Conservation (phyloP, 2,113 vertebrate genomes). For the Piaya cayana region DNA sequence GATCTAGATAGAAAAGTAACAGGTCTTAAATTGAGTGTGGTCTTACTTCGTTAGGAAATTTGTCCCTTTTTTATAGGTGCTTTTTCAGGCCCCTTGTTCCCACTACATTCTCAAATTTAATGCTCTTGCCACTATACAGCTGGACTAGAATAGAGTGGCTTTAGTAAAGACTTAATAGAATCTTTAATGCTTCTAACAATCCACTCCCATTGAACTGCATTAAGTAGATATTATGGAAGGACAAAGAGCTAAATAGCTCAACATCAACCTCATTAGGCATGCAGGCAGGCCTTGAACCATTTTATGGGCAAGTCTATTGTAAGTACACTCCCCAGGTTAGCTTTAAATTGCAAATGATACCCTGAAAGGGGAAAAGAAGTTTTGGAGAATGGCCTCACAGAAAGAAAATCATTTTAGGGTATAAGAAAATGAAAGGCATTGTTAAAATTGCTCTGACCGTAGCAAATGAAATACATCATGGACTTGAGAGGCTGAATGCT, state of each 20-base stretch:
- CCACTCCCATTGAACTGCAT: slow-evolving; percentile 94
- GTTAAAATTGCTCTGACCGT: slow-evolving; percentile 87
- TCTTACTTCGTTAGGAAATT: slow-evolving; percentile 59
- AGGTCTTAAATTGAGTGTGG: slow-evolving; percentile 47
- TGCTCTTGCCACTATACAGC: slow-evolving; percentile 80
- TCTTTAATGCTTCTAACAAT: slow-evolving; percentile 96
- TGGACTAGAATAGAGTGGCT: slow-evolving; percentile 85
- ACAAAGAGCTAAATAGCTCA: slow-evolving; percentile 97
- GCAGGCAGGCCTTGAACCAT: slow-evolving; percentile 85
- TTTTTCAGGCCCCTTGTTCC: slow-evolving; percentile 58
- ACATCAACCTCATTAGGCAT: slow-evolving; percentile 96
- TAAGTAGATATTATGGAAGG: slow-evolving; percentile 97
- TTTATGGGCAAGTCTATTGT: slow-evolving; percentile 92
- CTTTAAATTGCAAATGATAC: slow-evolving; percentile 99
- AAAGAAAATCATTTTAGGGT: slow-evolving; percentile 92
- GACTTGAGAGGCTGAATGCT: slow-evolving; percentile 85
- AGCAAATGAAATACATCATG: slow-evolving; percentile 93
- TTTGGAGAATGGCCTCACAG: slow-evolving; percentile 78
- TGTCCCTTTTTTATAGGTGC: slow-evolving; percentile 73
- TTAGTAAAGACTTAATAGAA: slow-evolving; percentile 99
- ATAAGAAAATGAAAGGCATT: slow-evolving; percentile 88
- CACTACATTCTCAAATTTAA: slow-evolving; percentile 77
- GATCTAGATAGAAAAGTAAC: slow-evolving; percentile 4
- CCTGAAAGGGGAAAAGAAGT: slow-evolving; percentile 85
- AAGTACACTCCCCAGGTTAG: slow-evolving; percentile 94